Evolutionary conservation across 2,888 invertebrate species (phyloP), one percentile per base, ranked within the genome.

Genomic region (Steinernema hermaphroditum): DNA sequence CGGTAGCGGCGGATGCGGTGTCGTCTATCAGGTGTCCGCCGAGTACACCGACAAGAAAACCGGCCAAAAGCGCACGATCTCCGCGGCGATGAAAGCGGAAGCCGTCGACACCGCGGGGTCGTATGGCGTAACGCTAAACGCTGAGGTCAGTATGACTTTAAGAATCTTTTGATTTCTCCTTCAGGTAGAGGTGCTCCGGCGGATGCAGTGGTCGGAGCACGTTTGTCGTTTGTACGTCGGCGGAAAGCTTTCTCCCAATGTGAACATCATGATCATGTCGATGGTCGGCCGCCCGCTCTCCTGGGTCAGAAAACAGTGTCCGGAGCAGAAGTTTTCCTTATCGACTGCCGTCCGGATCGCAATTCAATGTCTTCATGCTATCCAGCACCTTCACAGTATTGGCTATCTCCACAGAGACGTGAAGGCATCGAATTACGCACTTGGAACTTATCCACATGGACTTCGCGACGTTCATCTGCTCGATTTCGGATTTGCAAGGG

Each of bases 401-500:
- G 83, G 83, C 37, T 76, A 79, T 57, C 69, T 83, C 22, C 82
- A 83, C 74, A 77, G 83, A 16, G 82, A 83, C 72, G 70, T 83
- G 29, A 83, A 83, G 69, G 80, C 77, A 6, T 79, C 79, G 16
- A 83, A 83, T 72, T 82, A 82, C 62, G 82, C 82, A n/a, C 76
- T 82, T 77, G 75, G 77, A 12, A 73, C 71, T 6, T 54, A 57
- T 54, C 22, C 72, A 12, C 9, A 68, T 54, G 54, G 68, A 9
- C 43, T 32, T 12, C 37, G 76, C 1, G 37, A 68, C 32, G 69
- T 77, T 49, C 69, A 75, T 19, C 41, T 78, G 0, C 62, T 78
- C n/a, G 78, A 78, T 69, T 78, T 78, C 68, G 78, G 78, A 19
- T 78, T 78, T 54, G 78, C 78, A n/a, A 68, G 76, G 43, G 29